Evolutionary conservation across 1,140 invertebrate genomes (phyloP).

Genomic region (Euura lappo): DNA sequence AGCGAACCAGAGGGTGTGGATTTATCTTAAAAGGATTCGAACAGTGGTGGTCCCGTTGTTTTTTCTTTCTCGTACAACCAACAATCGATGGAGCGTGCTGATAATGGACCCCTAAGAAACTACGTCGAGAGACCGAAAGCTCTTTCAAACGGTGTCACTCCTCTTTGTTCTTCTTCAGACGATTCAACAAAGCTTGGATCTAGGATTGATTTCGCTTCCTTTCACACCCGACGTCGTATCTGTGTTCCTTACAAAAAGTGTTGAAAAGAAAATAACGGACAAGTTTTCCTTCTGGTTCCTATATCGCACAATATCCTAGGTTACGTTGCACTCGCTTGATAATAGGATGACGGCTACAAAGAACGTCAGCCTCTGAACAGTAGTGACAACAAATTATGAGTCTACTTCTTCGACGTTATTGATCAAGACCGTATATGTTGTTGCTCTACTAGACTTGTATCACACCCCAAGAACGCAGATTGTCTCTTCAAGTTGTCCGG

Average conservation of each 20-base stretch:
- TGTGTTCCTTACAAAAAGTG: neutral
- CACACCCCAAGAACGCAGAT: too few species aligned
- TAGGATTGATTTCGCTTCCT: neutral
- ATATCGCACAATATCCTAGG: too few species aligned
- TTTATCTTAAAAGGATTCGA: conserved; percentile 2
- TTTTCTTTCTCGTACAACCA: neutral
- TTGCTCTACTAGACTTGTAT: too few species aligned
- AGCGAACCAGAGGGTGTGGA: neutral
- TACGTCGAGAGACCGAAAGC: neutral
- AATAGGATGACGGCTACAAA: too few species aligned
- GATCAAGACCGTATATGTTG: too few species aligned
- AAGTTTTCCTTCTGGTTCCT: too few species aligned
- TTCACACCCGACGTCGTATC: neutral
- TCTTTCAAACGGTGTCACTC: neutral
- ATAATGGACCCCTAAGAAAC: neutral
- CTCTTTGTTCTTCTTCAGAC: neutral
- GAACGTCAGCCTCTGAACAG: too few species aligned
- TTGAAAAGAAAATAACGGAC: too few species aligned
- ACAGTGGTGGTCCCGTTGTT: neutral
- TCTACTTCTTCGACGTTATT: too few species aligned
- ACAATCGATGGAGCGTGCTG: conserved; percentile 5
- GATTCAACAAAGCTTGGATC: neutral
- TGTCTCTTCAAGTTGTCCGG: neutral
- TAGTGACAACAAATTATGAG: too few species aligned
- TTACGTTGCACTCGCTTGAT: too few species aligned